Evolutionary conservation across 2,888 invertebrate genomes (phyloP).

Genomic region (Xanthia togata): DNA sequence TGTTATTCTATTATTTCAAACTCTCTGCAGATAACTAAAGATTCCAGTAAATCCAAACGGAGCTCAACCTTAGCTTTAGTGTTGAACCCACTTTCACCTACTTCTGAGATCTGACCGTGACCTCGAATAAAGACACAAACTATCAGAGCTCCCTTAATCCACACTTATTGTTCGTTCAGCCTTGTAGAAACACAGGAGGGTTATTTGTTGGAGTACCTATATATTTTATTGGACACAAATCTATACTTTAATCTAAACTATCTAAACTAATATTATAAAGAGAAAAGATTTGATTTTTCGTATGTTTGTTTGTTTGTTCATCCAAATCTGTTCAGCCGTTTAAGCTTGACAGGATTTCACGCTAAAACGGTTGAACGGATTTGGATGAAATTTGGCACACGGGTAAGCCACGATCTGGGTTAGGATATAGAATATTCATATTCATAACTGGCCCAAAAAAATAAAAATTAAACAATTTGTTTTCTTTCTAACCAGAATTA

Average conservation of each 20-base stretch:
- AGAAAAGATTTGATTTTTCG: not conserved
- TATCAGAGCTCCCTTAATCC: constrained; percentile 18
- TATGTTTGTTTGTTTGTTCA: too few species aligned
- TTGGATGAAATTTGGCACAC: too few species aligned
- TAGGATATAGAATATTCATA: too few species aligned
- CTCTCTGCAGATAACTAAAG: not conserved
- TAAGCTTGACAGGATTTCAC: too few species aligned
- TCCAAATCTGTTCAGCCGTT: too few species aligned
- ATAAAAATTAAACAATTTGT: not conserved
- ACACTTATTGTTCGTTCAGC: not conserved
- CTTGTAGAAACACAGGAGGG: not conserved
- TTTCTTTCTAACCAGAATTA: not conserved
- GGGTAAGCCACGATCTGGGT: too few species aligned
- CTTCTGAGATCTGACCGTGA: constrained; percentile 21
- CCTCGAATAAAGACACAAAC: constrained; percentile 9
- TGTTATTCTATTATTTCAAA: not conserved
- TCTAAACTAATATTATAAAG: too few species aligned
- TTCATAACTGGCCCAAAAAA: too few species aligned
- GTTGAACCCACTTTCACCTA: constrained; percentile 10
- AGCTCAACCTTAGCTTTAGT: constrained; percentile 3
- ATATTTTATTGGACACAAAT: not conserved
- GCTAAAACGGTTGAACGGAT: too few species aligned
- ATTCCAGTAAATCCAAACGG: not conserved
- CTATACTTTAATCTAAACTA: not conserved
- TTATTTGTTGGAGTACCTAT: not conserved